Percentiles rank a stretch among this genome's conserved stretches.
phyloP scores from a whole-genome alignment of 2,113 vertebrate species.

The Cebus imitator region DNA sequence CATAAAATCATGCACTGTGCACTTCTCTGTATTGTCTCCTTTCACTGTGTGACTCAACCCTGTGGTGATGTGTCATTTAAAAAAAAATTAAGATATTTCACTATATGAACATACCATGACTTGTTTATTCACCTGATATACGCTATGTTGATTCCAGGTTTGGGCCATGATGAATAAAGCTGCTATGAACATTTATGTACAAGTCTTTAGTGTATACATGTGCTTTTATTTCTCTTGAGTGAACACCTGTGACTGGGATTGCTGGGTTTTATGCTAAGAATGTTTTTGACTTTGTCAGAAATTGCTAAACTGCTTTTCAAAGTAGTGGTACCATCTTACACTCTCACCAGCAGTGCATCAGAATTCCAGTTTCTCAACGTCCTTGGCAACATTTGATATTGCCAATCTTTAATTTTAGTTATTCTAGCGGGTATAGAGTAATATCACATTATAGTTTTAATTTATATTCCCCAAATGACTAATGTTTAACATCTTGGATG shows the following conservation, averaged over 20 bases:
- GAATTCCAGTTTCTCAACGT: not conserved
- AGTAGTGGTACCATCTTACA: not conserved
- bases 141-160: not conserved
- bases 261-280: not conserved
- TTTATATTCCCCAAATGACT: not conserved
- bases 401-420: not conserved
- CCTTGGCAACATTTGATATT: not conserved
- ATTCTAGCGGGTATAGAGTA: not conserved
- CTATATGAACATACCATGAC: not conserved
- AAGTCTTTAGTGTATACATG: not conserved
- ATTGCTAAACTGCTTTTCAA: not conserved
- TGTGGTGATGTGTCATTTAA: not conserved
- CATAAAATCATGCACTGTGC: not conserved
- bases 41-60: not conserved
- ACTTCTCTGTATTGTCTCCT: not conserved
- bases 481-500: not conserved
- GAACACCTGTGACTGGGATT: not conserved
- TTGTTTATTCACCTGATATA: not conserved
- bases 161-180: not conserved
- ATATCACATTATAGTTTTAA: not conserved
- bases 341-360: not conserved
- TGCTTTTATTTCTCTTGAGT: conserved; percentile 20
- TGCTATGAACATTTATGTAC: not conserved
- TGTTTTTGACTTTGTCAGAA: not conserved
- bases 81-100: not conserved